Percentiles rank a stretch among this genome's conserved stretches.
These are phyloP conservation scores for Pandion haliaetus DNA, from an alignment of 2,113 vertebrate species.

Conservation along the genomic window DNA sequence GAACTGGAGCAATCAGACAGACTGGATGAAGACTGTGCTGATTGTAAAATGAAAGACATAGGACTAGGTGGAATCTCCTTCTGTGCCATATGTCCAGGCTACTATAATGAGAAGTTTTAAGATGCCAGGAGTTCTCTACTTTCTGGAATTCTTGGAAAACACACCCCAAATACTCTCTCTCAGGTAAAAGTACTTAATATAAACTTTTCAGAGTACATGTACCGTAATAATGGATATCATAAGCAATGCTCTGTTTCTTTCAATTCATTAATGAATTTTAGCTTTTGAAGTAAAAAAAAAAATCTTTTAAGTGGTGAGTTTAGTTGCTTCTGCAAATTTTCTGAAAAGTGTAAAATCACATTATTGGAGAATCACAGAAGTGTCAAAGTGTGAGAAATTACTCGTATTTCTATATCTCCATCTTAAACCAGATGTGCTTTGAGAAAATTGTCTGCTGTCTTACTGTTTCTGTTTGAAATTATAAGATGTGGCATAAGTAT, in stretches of 20 bases:
- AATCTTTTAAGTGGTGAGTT: background rate
- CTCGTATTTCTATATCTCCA: background rate
- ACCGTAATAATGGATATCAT: rapidly evolving
- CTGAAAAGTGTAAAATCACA: background rate
- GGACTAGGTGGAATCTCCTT: background rate
- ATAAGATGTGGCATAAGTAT: background rate
- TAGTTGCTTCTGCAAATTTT: background rate
- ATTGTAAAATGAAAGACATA: background rate
- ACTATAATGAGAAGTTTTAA: background rate
- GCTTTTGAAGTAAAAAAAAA: background rate
- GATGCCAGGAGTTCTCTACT: background rate
- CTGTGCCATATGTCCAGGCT: background rate
- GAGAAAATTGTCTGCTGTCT: background rate
- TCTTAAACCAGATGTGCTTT: background rate
- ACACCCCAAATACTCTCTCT: background rate
- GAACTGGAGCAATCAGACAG: background rate
- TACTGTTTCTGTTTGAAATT: background rate
- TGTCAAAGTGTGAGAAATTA: background rate
- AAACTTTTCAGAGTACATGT: background rate
- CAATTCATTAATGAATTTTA: background rate
- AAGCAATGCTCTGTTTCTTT: background rate
- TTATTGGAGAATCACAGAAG: background rate
- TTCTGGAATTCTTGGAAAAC: background rate
- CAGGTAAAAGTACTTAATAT: background rate
- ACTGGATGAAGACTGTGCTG: background rate